These are phyloP conservation scores for Dipodomys ordii DNA, from an alignment of 2,113 vertebrate genomes.

Conservation along the genomic window DNA sequence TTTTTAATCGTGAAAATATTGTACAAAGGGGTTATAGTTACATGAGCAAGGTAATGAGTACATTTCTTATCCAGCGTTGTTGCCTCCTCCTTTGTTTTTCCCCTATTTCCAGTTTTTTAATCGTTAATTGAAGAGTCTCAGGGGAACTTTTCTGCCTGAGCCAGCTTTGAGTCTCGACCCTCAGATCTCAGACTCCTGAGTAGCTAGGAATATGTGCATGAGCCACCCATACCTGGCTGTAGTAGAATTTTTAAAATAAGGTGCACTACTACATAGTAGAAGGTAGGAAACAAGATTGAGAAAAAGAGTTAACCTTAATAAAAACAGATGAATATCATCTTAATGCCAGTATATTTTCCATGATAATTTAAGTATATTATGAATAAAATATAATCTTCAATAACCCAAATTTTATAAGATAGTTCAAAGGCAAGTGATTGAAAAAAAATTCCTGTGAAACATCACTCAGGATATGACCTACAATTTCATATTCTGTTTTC, in stretches of 20 bases:
- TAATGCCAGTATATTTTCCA: not conserved
- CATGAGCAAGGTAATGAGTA: too few relatives aligned
- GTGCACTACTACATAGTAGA: not conserved
- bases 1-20: too few relatives aligned
- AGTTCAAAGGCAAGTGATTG: constrained; percentile 1
- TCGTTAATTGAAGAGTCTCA: too few relatives aligned
- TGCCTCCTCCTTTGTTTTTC: too few relatives aligned
- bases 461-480: constrained; percentile 28
- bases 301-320: not conserved
- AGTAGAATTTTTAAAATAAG: not conserved
- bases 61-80: too few relatives aligned
- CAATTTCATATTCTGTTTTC: constrained; percentile 53
- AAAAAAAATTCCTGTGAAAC: not conserved
- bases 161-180: too few relatives aligned
- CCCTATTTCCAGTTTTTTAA: too few relatives aligned
- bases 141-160: too few relatives aligned
- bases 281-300: not conserved
- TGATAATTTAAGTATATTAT: constrained; percentile 44
- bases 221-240: too few relatives aligned
- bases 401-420: constrained; percentile 51
- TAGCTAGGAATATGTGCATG: too few relatives aligned
- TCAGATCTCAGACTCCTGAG: too few relatives aligned
- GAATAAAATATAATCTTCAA: constrained; percentile 17
- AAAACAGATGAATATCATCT: constrained; percentile 18
- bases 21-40: too few relatives aligned